Base-by-base conservation (phyloP, 2,888 invertebrate species). In the Drosophila antonietae region DNA sequence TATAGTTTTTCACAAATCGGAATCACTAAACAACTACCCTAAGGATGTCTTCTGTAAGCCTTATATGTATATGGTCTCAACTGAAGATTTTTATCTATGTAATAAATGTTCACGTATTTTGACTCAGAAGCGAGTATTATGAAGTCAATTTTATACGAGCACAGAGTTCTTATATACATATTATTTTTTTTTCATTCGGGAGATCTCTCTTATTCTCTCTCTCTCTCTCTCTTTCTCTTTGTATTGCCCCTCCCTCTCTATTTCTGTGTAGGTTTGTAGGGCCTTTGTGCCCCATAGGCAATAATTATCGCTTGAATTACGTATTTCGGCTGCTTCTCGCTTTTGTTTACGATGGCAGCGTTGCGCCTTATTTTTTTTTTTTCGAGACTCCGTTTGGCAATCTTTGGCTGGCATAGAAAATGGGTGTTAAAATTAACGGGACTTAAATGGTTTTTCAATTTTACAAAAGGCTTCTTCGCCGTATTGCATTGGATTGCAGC, bases 301-400 rank as follows among this genome's bases (percentile, higher is more conserved):
- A 89, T 87, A 86, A 89, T 89, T 89, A 86, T 89, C 86, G 82
- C 88, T 87, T 86, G 86, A 78, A 88, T 81, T 86, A 86, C 84
- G 89, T 88, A 81, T 86, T 81, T 81, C 78, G 75, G 89, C 59
- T 76, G 78, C 71, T 83, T 80, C 81, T 81, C 75, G 87, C 83
- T 86, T 88, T 85, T 85, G 88, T 88, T 76, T 88, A 74, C 82
- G 67, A 68, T 78, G 75, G 41, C 58, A 68, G 64, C 51, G 49
- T 56, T 73, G 73, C 41, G 59, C 69, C 61, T 59, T 43, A 53
- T 56, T 61, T 58, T 59, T 63, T 56, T 61, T 58, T 59, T 63
- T 64, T 63, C 56, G 41, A 43, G 41, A 35, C 28, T 55, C 37
- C 58, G 55, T 79, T 73, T 73, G 74, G 74, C 79, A 88, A 79